phyloP scores from a whole-genome alignment of 2,113 vertebrate species.

The Psophia crepitans region DNA sequence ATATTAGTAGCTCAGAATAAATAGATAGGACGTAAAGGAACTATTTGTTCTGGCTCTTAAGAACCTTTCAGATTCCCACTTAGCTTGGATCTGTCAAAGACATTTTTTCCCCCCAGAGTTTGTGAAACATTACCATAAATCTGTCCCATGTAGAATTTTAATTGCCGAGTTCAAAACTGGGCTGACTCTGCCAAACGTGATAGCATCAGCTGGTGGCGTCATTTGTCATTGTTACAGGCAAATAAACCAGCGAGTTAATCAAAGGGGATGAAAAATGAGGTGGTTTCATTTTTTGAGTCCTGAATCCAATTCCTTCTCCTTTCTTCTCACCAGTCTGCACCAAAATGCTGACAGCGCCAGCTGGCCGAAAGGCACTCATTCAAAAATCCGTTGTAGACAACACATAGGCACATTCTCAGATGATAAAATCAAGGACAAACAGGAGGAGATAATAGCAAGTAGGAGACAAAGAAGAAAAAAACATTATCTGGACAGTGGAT shows the following conservation, averaged over 20 bases:
- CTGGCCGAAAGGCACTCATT: slow-evolving; percentile 24
- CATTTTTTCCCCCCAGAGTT: background rate
- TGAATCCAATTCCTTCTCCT: background rate
- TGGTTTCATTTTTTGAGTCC: background rate
- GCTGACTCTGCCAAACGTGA: slow-evolving; percentile 48
- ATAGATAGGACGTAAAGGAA: background rate
- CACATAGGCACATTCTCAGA: background rate
- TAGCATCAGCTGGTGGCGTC: slow-evolving; percentile 52
- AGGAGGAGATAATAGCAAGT: background rate
- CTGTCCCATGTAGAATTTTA: slow-evolving; percentile 20
- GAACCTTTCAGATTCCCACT: background rate
- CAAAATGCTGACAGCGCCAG: slow-evolving; percentile 43
- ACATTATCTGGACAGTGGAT: background rate
- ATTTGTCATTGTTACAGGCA: slow-evolving; percentile 62
- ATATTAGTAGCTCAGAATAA: background rate
- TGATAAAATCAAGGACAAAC: slow-evolving; percentile 19
- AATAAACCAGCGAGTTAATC: slow-evolving; percentile 47
- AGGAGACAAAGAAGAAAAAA: background rate
- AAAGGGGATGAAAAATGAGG: slow-evolving; percentile 54
- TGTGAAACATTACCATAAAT: slow-evolving; percentile 23
- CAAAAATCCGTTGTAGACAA: slow-evolving; percentile 1
- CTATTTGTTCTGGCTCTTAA: background rate
- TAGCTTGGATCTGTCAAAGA: background rate
- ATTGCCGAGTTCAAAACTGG: background rate
- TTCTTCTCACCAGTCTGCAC: background rate